Evolutionary conservation across 2,113 vertebrate genomes (phyloP).

Genomic region (Martes martes): DNA sequence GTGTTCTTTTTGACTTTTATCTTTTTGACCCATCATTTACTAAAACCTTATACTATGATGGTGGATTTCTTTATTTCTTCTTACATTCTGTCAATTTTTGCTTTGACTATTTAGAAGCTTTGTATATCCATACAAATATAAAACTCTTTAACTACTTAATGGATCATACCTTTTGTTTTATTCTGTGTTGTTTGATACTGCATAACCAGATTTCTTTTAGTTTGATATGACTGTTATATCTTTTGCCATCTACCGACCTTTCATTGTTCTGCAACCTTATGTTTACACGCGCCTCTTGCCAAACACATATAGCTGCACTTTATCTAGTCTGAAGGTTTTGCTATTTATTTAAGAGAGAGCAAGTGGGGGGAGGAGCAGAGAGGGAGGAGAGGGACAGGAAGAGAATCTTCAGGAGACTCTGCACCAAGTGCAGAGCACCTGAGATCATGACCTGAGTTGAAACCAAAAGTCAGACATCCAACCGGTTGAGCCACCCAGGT

Average conservation of each 20-base stretch:
- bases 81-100: not conserved
- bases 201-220: not conserved
- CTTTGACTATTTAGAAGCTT: conserved; percentile 19
- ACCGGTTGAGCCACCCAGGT: not conserved
- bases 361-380: not conserved
- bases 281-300: not conserved
- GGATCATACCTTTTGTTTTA: not conserved
- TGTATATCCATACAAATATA: not conserved
- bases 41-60: not conserved
- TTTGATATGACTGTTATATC: not conserved
- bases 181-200: not conserved
- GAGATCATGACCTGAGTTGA: not conserved
- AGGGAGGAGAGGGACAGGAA: not conserved
- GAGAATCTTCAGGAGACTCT: not conserved
- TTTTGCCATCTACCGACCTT: not conserved
- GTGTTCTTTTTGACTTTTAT: not conserved
- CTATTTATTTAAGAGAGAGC: not conserved
- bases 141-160: not conserved
- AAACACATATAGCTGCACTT: not conserved
- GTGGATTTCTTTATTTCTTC: not conserved
- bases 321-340: not conserved
- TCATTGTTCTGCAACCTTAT: not conserved
- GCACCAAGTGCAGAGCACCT: not conserved
- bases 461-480: not conserved
- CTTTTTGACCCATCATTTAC: not conserved